Conservation (phyloP, 2,888 invertebrate species). For the Xestia c-nigrum region DNA sequence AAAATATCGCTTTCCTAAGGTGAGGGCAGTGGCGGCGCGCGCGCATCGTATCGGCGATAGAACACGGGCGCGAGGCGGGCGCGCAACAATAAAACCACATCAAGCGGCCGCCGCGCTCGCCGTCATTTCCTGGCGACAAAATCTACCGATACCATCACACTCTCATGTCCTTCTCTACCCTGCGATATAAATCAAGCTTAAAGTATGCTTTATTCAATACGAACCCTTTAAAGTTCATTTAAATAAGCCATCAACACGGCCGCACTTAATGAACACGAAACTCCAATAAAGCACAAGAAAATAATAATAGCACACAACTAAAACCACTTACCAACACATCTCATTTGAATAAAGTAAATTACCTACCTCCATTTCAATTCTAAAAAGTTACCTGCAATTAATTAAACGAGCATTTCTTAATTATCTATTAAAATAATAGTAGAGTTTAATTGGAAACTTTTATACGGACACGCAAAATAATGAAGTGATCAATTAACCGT, state of each 20-base stretch:
- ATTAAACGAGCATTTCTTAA: slow-evolving; percentile 87
- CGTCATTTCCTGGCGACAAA: slow-evolving; percentile 89
- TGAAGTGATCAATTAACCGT: slow-evolving; percentile 89
- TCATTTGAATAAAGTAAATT: slow-evolving; percentile 90
- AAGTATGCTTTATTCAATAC: slow-evolving; percentile 73
- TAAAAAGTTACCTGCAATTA: slow-evolving; percentile 85
- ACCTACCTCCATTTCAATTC: slow-evolving; percentile 78
- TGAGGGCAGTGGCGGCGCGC: slow-evolving; percentile 78
- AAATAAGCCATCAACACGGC: slow-evolving; percentile 84
- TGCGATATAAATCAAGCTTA: slow-evolving; percentile 84
- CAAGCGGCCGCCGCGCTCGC: slow-evolving; percentile 70
- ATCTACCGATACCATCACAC: slow-evolving; percentile 87
- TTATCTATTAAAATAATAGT: slow-evolving; percentile 89
- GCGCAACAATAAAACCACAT: slow-evolving; percentile 82
- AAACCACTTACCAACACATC: slow-evolving; percentile 85
- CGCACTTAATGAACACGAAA: slow-evolving; percentile 86
- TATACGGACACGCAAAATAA: slow-evolving; percentile 88
- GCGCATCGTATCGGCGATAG: slow-evolving; percentile 83
- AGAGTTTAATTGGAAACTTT: slow-evolving; percentile 87
- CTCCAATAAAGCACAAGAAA: slow-evolving; percentile 87
- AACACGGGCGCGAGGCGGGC: slow-evolving; percentile 79
- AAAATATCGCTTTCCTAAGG: slow-evolving; percentile 87
- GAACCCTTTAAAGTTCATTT: slow-evolving; percentile 82
- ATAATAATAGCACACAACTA: slow-evolving; percentile 89
- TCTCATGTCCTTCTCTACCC: slow-evolving; percentile 78